phyloP scores from a whole-genome alignment of 2,888 invertebrate species.

The Salpingus planirostris region DNA sequence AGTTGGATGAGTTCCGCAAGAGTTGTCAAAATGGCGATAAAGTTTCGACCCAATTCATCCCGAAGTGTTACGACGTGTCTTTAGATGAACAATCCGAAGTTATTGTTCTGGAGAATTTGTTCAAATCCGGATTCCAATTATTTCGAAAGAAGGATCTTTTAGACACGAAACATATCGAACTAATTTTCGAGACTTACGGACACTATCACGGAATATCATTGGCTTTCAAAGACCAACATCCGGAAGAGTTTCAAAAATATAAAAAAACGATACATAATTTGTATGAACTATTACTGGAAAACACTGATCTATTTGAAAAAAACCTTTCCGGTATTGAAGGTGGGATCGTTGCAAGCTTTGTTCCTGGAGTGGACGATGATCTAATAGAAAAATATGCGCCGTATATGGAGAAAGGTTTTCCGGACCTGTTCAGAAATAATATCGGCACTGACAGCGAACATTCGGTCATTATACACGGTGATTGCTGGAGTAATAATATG shows the following conservation, averaged over 20 bases:
- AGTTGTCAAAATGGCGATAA: not conserved
- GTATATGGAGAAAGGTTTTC: constrained; percentile 2
- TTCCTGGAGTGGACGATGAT: constrained; percentile 7
- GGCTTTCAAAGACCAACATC: constrained; percentile 5
- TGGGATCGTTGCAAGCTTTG: not conserved
- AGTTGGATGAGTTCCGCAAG: not conserved
- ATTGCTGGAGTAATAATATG: constrained; percentile 27
- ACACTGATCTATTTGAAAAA: not conserved
- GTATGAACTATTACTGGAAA: too few species aligned
- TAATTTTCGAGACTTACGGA: constrained; percentile 10
- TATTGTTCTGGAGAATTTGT: constrained; percentile 8
- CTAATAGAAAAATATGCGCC: constrained; percentile 4
- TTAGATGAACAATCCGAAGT: constrained; percentile 5
- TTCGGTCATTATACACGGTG: constrained; percentile 25
- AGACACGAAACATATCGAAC: constrained; percentile 7
- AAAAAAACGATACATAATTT: not conserved
- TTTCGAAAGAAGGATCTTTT: constrained; percentile 7
- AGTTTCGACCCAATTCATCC: constrained; percentile 1
- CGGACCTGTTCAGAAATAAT: not conserved
- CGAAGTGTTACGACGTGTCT: constrained; percentile 5
- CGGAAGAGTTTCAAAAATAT: not conserved
- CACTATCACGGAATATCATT: constrained; percentile 7
- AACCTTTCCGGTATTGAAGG: not conserved
- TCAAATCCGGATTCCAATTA: constrained; percentile 5
- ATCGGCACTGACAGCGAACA: constrained; percentile 4